These are phyloP conservation scores for Squalus acanthias DNA, from an alignment of 2,797 vertebrate genomes.

Conservation along the genomic window DNA sequence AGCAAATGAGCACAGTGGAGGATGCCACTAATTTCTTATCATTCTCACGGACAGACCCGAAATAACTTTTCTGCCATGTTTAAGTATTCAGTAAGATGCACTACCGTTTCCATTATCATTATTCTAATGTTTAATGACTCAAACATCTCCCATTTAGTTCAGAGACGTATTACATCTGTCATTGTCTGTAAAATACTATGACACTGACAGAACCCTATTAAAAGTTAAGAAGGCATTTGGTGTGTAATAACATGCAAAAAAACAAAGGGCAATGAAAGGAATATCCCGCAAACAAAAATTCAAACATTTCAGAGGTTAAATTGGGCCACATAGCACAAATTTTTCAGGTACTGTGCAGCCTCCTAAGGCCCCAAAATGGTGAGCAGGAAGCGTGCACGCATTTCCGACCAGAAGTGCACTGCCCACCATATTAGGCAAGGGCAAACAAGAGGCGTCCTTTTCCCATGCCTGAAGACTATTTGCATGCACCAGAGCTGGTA, in stretches of 20 bases:
- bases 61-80: neutral
- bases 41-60: neutral
- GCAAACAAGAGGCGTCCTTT: neutral
- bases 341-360: neutral
- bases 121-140: neutral
- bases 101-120: neutral
- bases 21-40: conserved; percentile 13
- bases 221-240: neutral
- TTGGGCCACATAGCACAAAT: neutral
- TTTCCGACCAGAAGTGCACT: neutral
- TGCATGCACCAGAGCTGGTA: neutral
- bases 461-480: neutral
- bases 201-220: neutral
- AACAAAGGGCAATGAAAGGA: neutral
- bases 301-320: neutral
- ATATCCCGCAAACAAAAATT: neutral
- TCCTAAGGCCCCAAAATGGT: neutral
- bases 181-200: neutral
- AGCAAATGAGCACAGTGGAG: neutral
- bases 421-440: neutral
- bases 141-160: neutral
- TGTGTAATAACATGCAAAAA: neutral
- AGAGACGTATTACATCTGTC: neutral
- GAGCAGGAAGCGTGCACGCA: neutral
- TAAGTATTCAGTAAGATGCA: neutral